Evolutionary conservation across 1,140 invertebrate genomes (phyloP), one percentile per base, ranked within the genome.

Genomic region (Bathynomus jamesi): DNA sequence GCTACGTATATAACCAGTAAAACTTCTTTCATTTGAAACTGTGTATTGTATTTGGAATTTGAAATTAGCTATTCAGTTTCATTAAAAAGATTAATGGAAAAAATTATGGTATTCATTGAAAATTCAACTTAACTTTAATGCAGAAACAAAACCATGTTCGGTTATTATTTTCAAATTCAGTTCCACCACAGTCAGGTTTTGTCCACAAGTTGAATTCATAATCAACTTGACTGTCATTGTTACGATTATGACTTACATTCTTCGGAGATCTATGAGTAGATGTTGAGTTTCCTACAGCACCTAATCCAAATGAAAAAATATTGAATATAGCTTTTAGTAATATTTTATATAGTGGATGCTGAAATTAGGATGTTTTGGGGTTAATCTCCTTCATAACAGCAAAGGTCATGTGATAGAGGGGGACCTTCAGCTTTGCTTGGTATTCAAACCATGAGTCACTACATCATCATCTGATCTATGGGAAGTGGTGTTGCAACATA

Each of bases 91-190:
- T n/a, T n/a, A n/a, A n/a, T n/a, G n/a, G n/a, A n/a, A n/a, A n/a
- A n/a, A n/a, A n/a, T n/a, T n/a, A n/a, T n/a, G n/a, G n/a, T n/a
- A n/a, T n/a, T n/a, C n/a, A n/a, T n/a, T n/a, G n/a, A n/a, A n/a
- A n/a, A n/a, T 28, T 29, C 21, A 62, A n/a, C 63, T 72, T 78
- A 83, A 83, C 85, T 82, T 86, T 86, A 31, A 96, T 83, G n/a
- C 91, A 91, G 86, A 96, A 96, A 80, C 94, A 90, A 84, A 96
- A 96, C 94, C 94, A 96, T 2, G 93, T 94, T 73, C 92, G 86
- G 80, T 95, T 95, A 25, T 88, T 89, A 85, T 95, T 96, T 82
- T 95, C 91, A 86, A 88, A 95, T 79, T 90, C 88, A 11, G 92
- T 94, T 29, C 91, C 93, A 73, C 86, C 87, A 84, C 92, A 94